Evolutionary conservation across 2,113 vertebrate species (phyloP).

Genomic region (Argyrosomus japonicus): DNA sequence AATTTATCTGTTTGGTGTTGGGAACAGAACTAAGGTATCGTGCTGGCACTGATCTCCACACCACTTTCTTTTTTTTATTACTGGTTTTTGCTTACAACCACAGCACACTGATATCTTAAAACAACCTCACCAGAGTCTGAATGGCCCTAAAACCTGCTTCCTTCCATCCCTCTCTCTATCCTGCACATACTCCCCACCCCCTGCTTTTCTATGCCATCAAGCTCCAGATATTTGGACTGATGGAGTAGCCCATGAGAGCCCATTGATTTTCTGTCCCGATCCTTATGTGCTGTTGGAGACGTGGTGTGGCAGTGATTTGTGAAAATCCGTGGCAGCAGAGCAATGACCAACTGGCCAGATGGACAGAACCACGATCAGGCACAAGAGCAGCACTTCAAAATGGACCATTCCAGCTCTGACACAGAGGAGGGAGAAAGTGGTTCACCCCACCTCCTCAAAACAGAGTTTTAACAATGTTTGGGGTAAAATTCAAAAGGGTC

Average conservation of each 20-base stretch:
- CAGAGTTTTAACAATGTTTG: not conserved
- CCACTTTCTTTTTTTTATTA: not conserved
- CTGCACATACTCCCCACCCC: constrained; percentile 36
- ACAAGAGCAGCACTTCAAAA: constrained; percentile 31
- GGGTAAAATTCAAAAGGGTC: not conserved
- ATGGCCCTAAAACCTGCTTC: constrained; percentile 17
- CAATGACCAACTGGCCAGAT: constrained; percentile 31
- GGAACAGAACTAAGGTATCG: not conserved
- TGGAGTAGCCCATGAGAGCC: constrained; percentile 73
- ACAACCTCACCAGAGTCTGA: constrained; percentile 3
- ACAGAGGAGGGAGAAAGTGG: not conserved
- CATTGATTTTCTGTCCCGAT: constrained; percentile 81
- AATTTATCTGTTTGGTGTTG: not conserved
- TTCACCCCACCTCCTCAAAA: constrained; percentile 5
- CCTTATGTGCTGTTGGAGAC: constrained; percentile 59
- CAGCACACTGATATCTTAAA: constrained; percentile 2
- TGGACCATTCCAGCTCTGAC: not conserved
- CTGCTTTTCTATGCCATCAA: constrained; percentile 59
- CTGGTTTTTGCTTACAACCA: not conserved
- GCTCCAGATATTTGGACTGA: constrained; percentile 76
- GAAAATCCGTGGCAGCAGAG: constrained; percentile 62
- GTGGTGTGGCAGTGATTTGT: constrained; percentile 77
- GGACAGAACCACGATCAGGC: constrained; percentile 22
- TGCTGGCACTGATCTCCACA: not conserved
- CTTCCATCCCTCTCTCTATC: not conserved